These are phyloP conservation scores for Coboldia fuscipes DNA, from an alignment of 1,140 invertebrate species.

Conservation along the genomic window DNA sequence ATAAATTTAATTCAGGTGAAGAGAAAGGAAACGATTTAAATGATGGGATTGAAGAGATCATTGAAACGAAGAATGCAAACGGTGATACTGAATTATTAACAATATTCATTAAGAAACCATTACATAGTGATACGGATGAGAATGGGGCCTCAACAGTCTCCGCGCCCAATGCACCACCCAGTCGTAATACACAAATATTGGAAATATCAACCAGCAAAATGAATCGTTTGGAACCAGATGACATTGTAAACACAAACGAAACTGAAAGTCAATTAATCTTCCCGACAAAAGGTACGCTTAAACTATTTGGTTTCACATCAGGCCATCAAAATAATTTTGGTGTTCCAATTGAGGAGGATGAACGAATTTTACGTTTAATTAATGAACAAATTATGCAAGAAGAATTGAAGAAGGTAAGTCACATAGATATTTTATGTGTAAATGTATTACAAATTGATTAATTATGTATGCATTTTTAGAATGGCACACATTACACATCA, in stretches of 20 bases:
- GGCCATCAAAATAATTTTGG: conserved; percentile 35
- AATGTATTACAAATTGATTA: no score
- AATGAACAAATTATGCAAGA: conserved; percentile 8
- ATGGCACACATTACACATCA: no score
- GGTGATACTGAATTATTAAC: neutral
- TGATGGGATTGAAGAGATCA: neutral
- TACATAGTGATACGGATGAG: neutral
- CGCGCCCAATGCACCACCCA: neutral
- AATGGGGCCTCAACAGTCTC: neutral
- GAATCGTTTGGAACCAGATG: neutral
- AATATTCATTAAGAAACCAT: neutral
- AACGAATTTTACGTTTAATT: conserved; percentile 16
- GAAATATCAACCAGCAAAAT: neutral
- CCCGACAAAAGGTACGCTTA: conserved; percentile 12
- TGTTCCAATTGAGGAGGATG: conserved; percentile 31
- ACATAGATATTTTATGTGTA: no score
- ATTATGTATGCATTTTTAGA: no score
- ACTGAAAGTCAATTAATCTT: neutral
- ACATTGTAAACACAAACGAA: neutral
- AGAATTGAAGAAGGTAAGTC: neutral
- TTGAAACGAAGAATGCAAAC: neutral
- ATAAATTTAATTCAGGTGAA: neutral
- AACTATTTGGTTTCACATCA: conserved; percentile 27
- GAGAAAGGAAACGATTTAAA: neutral
- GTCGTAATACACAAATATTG: conserved; percentile 1